Base-by-base conservation (phyloP, 1,140 invertebrate species). In the Fopius arisanus region DNA sequence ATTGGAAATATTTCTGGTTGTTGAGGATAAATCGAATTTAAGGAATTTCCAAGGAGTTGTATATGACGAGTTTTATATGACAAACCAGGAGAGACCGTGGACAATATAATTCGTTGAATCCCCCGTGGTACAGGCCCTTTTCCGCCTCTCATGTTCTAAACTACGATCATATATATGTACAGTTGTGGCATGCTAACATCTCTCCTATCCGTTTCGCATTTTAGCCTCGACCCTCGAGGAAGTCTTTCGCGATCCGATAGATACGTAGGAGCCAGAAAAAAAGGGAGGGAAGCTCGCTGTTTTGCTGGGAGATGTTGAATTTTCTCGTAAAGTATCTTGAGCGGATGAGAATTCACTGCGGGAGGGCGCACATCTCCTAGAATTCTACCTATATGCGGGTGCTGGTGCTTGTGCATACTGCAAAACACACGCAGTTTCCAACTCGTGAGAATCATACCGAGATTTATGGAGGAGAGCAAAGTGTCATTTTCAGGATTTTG, bases 271-370 rank as follows among this genome's bases (percentile, higher is more conserved):
- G n/a, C n/a, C n/a, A n/a, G 9, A 19, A n/a, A 19, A 48, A 48
- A 19, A 48, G 16, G 43, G 43, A 19, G 16, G 43, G 43, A 16
- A 48, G n/a, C 43, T n/a, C 43, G 43, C 14, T 48, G 43, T 48
- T 48, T 48, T 48, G 43, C 43, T n/a, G 43, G n/a, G 31, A 71
- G 21, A 31, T 71, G 54, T 71, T 63, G 54, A 14, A 63, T 71
- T 63, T 71, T 63, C 54, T 71, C 70, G 31, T 43, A 71, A 71
- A 71, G 59, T 71, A 65, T 59, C 14, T n/a, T 65, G 51, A 31
- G 16, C 10, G 31, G 23, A 62, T 71, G 33, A 65, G 59, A 59
- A 71, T 71, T 71, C 70, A 71, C 70, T 62, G 70, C 70, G 21
- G 70, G 73, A 70, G 68, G 51, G 29, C 43, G 43, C 43, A 48